Base-by-base conservation (phyloP, 2,113 vertebrate genomes). In the Brevimyrus niger region DNA sequence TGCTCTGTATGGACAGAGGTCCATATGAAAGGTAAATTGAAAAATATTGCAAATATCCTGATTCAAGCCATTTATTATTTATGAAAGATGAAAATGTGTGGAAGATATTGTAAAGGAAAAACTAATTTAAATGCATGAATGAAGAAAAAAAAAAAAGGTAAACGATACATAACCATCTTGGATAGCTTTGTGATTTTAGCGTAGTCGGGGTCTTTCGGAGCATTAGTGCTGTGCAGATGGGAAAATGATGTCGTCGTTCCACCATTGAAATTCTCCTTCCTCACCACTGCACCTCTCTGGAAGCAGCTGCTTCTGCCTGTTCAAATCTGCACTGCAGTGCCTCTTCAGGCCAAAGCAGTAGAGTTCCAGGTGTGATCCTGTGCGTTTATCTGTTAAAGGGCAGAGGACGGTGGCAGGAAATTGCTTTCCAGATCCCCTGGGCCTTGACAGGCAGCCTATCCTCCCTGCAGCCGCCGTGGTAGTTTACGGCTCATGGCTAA, bases 261-360 rank as follows among this genome's bases (percentile, higher is more conserved):
- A 46, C 17, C 21, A 83, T n/a, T 38, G 44, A 38, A 50, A 83
- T 38, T 47, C n/a, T 38, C 31, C 19, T 85, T 73, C 21, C 35
- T 90, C 35, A 1, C n/a, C 87, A 38, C 92, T 91, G 92, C 92
- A 92, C 90, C 61, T 88, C 31, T 93, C 92, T 93, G 93, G 27
- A 47, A 48, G 89, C 93, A 50, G 46, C 92, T 95, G 92, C 92
- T 95, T 91, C n/a, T 88, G 92, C 93, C 95, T 95, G 89, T 50
- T 88, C 23, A 58, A 89, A 91, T 89, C 95, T 95, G 95, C 94
- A 96, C 94, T 96, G 95, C 96, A 94, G 95, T 94, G 93, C 89
- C 84, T 90, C 88, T 91, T 88, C 92, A 93, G 94, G 73, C 92
- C 42, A 7, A 55, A 93, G 48, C 27, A 94, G 91, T 88, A 0